Evolutionary conservation across 2,888 invertebrate species (phyloP), one percentile per base, ranked within the genome.

Genomic region (Oligia fasciuncula): DNA sequence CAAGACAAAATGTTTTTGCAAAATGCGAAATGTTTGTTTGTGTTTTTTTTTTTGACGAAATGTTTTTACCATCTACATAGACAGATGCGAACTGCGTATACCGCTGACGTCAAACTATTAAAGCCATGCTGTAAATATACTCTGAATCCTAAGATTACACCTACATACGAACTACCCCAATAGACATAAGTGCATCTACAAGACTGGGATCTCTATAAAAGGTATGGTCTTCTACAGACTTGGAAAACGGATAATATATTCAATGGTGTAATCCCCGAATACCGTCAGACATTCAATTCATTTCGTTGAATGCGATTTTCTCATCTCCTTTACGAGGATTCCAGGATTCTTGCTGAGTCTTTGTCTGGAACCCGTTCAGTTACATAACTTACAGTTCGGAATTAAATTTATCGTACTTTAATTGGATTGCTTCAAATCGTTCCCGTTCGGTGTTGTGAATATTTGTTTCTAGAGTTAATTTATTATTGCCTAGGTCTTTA

Each of bases 251-350:
- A 91, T 90, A 89, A 88, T 88, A 82, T 88, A 86, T 79, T 86
- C 85, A 88, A 89, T 88, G 86, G 86, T 87, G 76, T 87, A 91
- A 93, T 91, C 90, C 89, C 78, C 82, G 76, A 87, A 90, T 87
- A 85, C 80, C 77, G 77, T 67, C 86, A 87, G 87, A 88, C 89
- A 90, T 91, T 91, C 90, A 89, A 90, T 92, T 92, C 90, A 90
- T 91, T 92, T 90, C 87, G 75, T 77, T 86, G 86, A 91, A 93
- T 90, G 91, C 91, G 89, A 91, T 93, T 92, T 81, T 88, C 89
- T 90, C 88, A 85, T 90, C 87, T 87, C 86, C 84, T 86, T 5
- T 69, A 77, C 40, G 69, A 80, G 73, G 43, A 91, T 92, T 91
- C 87, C 85, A 90, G 90, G 90, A 92, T 88, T 91, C 90, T 90